Percentiles rank a stretch among this genome's conserved stretches.
phyloP scores from a whole-genome alignment of 64 coral and sea anemone genomes.

The Montipora sp. region DNA sequence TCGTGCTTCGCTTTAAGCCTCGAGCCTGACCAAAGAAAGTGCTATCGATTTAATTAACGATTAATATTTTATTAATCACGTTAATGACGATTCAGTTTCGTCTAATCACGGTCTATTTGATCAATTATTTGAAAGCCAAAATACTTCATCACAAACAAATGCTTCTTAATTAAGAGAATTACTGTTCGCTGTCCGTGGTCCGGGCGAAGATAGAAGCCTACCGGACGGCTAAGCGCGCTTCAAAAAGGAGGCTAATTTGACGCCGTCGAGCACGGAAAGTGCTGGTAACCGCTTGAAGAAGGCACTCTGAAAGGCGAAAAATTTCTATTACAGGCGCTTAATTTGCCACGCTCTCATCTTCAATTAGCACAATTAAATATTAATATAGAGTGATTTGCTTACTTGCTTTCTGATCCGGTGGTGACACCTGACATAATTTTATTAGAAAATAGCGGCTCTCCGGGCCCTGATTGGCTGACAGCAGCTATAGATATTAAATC shows the following conservation, averaged over 20 bases:
- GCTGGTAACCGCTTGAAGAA: conserved; percentile 53
- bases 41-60: conserved; percentile 97
- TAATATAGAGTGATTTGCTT: conserved; percentile 99
- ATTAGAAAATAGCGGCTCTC: conserved; percentile 96
- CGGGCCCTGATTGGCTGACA: conserved; percentile 75
- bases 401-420: conserved; percentile 99
- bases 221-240: conserved; percentile 28
- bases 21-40: conserved; percentile 71
- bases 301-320: conserved; percentile 62
- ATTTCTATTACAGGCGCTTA: conserved; percentile 85
- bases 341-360: conserved; percentile 99
- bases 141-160: conserved; percentile 99
- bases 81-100: conserved; percentile 97
- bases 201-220: conserved; percentile 36
- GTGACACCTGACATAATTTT: conserved; percentile 99
- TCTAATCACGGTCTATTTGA: conserved; percentile 99
- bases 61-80: conserved; percentile 99
- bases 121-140: conserved; percentile 99
- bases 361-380: conserved; percentile 99
- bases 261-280: conserved; percentile 37
- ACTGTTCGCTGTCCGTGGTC: conserved; percentile 77
- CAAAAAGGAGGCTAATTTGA: not conserved
- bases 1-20: conserved; percentile 63
- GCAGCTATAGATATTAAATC: conserved; percentile 94
- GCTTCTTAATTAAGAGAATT: conserved; percentile 99